Evolutionary conservation across 2,797 vertebrate genomes (phyloP).

Genomic region (Sebastes umbrosus): DNA sequence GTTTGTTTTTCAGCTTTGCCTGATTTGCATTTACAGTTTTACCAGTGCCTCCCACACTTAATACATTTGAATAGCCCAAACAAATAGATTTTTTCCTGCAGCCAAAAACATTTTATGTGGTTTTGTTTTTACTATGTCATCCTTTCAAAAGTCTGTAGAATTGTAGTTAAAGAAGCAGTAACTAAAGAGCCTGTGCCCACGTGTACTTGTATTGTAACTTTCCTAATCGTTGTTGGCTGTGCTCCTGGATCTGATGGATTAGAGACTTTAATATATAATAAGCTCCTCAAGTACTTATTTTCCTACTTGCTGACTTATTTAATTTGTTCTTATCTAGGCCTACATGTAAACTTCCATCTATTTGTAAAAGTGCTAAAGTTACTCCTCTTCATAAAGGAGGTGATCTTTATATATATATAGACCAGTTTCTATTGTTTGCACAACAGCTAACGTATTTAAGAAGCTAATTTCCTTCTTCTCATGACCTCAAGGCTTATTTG

Average conservation of each 20-base stretch:
- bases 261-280: neutral
- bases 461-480: neutral
- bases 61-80: neutral
- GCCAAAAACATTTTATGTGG: neutral
- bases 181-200: neutral
- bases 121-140: neutral
- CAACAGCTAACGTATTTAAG: neutral
- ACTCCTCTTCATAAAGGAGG: neutral
- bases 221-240: neutral
- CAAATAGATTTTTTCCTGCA: neutral
- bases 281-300: neutral
- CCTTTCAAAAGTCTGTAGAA: neutral
- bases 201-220: neutral
- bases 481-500: neutral
- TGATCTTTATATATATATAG: neutral
- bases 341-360: neutral
- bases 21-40: constrained; percentile 21
- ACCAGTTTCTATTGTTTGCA: neutral
- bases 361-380: neutral
- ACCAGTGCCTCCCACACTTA: neutral
- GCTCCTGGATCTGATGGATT: neutral
- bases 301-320: too few relatives aligned
- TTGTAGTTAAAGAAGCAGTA: neutral
- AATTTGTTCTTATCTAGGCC: neutral
- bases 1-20: neutral